Percentiles rank a stretch among this genome's conserved stretches.
Evolutionary conservation across 2,888 invertebrate genomes (phyloP).

Genomic region (Aphrophora alni): DNA sequence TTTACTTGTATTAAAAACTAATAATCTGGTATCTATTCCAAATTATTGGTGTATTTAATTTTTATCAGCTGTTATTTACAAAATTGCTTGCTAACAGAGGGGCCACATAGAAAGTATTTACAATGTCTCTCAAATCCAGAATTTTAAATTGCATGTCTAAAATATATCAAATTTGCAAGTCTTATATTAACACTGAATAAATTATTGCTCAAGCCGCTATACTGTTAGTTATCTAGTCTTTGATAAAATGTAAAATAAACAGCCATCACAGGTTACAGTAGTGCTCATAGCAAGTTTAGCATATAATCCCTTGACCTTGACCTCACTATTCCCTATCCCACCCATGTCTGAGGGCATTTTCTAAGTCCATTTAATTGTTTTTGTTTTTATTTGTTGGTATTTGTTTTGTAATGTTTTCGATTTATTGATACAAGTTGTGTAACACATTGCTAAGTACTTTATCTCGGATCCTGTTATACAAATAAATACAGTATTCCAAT

Average conservation of each 20-base stretch:
- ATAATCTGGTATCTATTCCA: too few relatives aligned
- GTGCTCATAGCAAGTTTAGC: not conserved
- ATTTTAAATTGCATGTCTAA: too few relatives aligned
- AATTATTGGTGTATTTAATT: too few relatives aligned
- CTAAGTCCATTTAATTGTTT: not conserved
- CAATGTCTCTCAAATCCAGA: too few relatives aligned
- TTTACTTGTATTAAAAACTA: too few relatives aligned
- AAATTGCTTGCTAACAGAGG: too few relatives aligned
- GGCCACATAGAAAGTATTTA: too few relatives aligned
- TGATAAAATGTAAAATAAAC: not conserved
- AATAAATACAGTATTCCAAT: not conserved
- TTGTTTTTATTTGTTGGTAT: constrained; percentile 9
- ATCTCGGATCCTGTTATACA: constrained; percentile 5
- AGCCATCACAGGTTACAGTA: not conserved
- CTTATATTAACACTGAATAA: too few relatives aligned
- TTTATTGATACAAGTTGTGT: not conserved
- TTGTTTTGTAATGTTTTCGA: not conserved
- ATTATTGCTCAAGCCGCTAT: not conserved
- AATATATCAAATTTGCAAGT: too few relatives aligned
- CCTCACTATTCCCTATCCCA: not conserved
- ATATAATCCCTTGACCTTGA: not conserved
- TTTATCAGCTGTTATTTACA: too few relatives aligned
- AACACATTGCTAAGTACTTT: not conserved
- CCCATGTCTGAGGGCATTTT: not conserved
- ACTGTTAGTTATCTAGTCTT: constrained; percentile 7